These are phyloP conservation scores for Sitta carolinensis DNA, from an alignment of 2,797 vertebrate genomes.

Conservation along the genomic window DNA sequence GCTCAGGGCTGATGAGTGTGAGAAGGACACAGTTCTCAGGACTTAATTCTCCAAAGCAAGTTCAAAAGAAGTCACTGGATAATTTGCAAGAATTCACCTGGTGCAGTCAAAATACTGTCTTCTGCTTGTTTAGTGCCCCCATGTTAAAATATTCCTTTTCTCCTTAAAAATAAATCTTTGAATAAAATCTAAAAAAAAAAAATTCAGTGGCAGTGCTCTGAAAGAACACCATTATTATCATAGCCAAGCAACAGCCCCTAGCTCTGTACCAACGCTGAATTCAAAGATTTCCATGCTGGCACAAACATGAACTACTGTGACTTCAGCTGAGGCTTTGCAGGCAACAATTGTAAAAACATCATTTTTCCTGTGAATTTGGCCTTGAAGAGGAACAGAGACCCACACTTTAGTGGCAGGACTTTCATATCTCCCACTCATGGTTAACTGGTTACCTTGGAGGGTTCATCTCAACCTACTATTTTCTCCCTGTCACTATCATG, in stretches of 20 bases:
- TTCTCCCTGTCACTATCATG: not conserved
- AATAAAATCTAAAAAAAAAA: not conserved
- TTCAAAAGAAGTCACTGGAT: not conserved
- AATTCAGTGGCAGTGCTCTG: not conserved
- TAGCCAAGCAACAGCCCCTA: not conserved
- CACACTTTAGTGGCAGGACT: not conserved
- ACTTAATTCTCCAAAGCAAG: not conserved
- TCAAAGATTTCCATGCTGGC: not conserved
- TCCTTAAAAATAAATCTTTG: not conserved
- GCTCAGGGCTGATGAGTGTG: not conserved
- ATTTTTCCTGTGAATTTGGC: not conserved
- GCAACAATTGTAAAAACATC: not conserved
- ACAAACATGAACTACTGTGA: not conserved
- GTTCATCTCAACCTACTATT: accelerated
- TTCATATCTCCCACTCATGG: not conserved
- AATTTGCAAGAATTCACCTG: not conserved
- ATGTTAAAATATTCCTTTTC: not conserved
- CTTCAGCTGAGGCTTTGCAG: not conserved
- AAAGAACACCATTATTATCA: not conserved
- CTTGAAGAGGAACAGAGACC: not conserved
- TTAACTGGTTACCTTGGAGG: not conserved
- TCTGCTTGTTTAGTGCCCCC: not conserved
- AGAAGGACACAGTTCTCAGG: not conserved
- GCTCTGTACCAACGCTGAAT: not conserved
- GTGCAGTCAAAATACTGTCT: not conserved